These are phyloP conservation scores for Lonchura striata DNA, from an alignment of 2,113 vertebrate genomes.

Conservation along the genomic window DNA sequence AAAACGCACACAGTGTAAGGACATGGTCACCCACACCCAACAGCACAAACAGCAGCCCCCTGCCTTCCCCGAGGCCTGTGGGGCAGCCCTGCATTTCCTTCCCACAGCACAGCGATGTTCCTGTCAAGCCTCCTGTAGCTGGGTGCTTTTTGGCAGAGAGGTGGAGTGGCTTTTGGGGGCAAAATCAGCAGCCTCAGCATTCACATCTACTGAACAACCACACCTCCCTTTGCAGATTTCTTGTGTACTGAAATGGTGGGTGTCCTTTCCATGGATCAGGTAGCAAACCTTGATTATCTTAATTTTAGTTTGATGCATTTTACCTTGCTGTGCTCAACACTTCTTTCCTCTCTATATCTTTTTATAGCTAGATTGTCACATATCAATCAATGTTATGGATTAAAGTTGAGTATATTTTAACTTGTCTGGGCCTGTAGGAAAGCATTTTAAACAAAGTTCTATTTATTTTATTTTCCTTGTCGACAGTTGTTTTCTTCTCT, in stretches of 20 bases:
- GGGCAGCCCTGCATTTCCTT: neutral
- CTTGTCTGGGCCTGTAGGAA: neutral
- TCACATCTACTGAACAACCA: neutral
- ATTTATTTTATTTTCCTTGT: neutral
- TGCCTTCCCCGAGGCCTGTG: fast-evolving
- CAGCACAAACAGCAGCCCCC: fast-evolving
- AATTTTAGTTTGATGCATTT: neutral
- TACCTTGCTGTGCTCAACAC: neutral
- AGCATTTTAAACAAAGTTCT: neutral
- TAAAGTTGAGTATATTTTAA: neutral
- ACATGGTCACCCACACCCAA: fast-evolving
- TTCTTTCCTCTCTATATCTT: neutral
- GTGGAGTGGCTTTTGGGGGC: neutral
- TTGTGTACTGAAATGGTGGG: neutral
- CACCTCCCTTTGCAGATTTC: neutral
- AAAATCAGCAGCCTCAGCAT: neutral
- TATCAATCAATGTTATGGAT: constrained; percentile 17
- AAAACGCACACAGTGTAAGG: neutral
- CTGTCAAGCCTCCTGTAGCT: neutral
- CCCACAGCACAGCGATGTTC: neutral
- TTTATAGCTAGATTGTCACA: neutral
- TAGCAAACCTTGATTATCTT: neutral
- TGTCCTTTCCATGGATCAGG: neutral
- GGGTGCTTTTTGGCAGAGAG: neutral
- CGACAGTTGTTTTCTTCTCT: neutral